phyloP scores from a whole-genome alignment of 2,797 vertebrate genomes.

The Emydoidea blandingii region DNA sequence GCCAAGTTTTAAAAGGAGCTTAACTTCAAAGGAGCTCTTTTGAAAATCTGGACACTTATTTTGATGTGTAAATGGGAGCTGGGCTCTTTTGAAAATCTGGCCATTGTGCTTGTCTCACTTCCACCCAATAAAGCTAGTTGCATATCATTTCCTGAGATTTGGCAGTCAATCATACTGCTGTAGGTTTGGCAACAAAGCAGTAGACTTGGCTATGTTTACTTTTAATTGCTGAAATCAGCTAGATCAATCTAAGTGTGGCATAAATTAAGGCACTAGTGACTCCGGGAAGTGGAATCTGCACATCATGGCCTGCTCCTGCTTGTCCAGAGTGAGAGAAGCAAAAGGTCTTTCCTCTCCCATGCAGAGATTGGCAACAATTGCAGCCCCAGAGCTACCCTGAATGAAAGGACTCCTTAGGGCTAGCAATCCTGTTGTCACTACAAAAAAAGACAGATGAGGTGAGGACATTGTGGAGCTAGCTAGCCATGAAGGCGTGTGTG shows the following conservation, averaged over 20 bases:
- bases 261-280: fast-evolving
- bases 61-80: background rate
- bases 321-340: background rate
- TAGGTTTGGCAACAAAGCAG: slow-evolving; percentile 8
- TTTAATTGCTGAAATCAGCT: background rate
- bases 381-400: background rate
- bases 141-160: slow-evolving; percentile 20
- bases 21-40: background rate
- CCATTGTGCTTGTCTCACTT: background rate
- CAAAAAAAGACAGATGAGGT: background rate
- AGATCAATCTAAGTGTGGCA: background rate
- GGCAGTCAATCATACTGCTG: background rate
- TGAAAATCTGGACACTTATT: background rate
- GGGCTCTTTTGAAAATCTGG: background rate
- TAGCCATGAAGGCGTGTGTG: background rate
- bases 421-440: background rate
- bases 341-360: background rate
- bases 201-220: slow-evolving; percentile 13
- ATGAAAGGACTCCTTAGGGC: background rate
- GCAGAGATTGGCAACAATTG: background rate
- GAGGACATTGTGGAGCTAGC: background rate
- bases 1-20: background rate
- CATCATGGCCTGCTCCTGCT: background rate
- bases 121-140: slow-evolving; percentile 11
- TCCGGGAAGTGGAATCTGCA: fast-evolving